Evolutionary conservation across 2,113 vertebrate genomes (phyloP).

Genomic region (Pygoscelis antarcticus): DNA sequence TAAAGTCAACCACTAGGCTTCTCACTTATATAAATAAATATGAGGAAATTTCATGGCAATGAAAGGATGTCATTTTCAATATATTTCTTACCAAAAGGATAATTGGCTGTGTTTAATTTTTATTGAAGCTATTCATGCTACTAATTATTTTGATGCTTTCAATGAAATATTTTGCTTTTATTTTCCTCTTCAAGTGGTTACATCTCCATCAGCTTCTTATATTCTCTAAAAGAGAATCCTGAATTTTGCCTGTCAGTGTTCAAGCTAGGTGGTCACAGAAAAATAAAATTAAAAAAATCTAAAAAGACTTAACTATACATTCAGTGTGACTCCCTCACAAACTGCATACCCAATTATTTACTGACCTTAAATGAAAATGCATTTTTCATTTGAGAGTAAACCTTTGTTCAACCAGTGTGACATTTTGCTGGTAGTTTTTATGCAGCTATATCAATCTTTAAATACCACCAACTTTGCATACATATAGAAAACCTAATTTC

Average conservation of each 20-base stretch:
- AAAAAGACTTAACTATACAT: not conserved
- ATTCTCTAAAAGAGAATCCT: not conserved
- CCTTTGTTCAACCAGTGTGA: not conserved
- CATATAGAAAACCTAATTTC: not conserved
- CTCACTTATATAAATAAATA: not conserved
- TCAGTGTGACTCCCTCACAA: not conserved
- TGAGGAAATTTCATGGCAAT: not conserved
- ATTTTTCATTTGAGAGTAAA: not conserved
- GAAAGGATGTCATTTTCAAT: not conserved
- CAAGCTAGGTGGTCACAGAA: not conserved
- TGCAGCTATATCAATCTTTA: not conserved
- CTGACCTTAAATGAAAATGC: not conserved
- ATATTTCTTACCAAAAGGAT: not conserved
- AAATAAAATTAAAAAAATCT: not conserved
- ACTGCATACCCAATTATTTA: not conserved
- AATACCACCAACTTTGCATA: not conserved
- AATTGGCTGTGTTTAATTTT: not conserved
- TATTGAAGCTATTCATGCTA: not conserved
- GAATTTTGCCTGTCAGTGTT: not conserved
- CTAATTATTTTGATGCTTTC: not conserved
- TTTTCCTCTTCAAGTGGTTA: not conserved
- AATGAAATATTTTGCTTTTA: not conserved
- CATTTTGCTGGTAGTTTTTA: not conserved
- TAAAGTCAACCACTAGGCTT: not conserved
- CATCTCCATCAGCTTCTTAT: not conserved